Conservation (phyloP, 2,113 vertebrate species). For the Mirounga angustirostris region DNA sequence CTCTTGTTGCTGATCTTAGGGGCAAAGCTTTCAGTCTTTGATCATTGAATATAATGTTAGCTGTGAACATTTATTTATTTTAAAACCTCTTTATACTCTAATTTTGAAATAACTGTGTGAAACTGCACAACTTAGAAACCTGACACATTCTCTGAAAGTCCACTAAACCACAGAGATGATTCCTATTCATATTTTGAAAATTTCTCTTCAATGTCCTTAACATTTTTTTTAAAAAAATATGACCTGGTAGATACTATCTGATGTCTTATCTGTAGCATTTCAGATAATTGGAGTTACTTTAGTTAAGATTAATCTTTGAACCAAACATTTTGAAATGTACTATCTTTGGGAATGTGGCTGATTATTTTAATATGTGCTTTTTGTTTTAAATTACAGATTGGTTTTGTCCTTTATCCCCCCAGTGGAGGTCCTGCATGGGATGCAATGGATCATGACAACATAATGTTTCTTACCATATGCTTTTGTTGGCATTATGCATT, state of each 20-base stretch:
- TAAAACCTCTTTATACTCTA: neutral
- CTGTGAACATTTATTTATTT: neutral
- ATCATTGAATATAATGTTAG: conserved; percentile 11
- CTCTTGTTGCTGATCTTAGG: neutral
- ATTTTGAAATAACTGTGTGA: neutral
- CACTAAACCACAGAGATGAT: neutral
- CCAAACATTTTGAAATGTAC: neutral
- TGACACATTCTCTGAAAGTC: neutral
- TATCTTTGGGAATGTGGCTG: neutral
- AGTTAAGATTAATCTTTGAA: neutral
- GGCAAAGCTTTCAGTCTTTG: neutral
- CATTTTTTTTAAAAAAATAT: neutral
- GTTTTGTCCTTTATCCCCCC: conserved; percentile 95
- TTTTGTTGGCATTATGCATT: conserved; percentile 96
- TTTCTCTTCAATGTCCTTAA: neutral
- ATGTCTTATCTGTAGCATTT: neutral
- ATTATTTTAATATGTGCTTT: conserved; percentile 37
- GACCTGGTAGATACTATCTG: neutral
- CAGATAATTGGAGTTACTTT: neutral
- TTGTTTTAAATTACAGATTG: conserved; percentile 90
- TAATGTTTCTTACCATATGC: conserved; percentile 95
- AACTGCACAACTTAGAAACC: neutral
- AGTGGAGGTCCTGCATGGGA: conserved; percentile 92
- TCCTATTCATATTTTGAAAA: neutral
- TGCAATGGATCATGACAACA: conserved; percentile 90